Evolutionary conservation across 2,888 invertebrate genomes (phyloP), one percentile per base, ranked within the genome.

Genomic region (Mythimna vitellina): DNA sequence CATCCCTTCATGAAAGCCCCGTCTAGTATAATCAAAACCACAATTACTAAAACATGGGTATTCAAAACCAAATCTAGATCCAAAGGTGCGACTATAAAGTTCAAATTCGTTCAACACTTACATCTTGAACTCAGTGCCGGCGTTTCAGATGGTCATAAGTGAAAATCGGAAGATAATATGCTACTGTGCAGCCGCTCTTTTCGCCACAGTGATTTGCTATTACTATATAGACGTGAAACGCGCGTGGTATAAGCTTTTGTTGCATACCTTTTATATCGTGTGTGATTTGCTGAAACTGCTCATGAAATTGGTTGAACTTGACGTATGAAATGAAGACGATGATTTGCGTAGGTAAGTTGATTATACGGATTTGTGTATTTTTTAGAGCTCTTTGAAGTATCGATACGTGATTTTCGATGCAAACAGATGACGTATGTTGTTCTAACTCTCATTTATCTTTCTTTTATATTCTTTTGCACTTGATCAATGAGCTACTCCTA

Each of bases 81-180:
- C 32, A 70, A 66, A 80, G 57, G 38, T 62, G n/a, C 51, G 3
- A 25, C 25, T 8, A 67, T 51, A 71, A 85, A 72, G 65, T 81
- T 25, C 49, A 72, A 82, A 84, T 72, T 83, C 65, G 71, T 56
- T 25, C 57, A 66, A 38, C 69, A 70, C n/a, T 75, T 38, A 66
- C 65, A 56, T 62, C 71, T 70, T 73, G 70, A 78, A 68, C 71
- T 71, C 65, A 57, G 66, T 76, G 77, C 67, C 70, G 82, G 80
- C 80, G 65, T 92, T 93, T 89, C 95, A 93, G 95, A 96, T 96
- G 96, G 91, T 95, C 91, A 91, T 91, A 90, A 91, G 89, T 91
- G 92, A 90, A 83, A 91, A 91, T 86, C 89, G 90, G 73, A 93
- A 89, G 87, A 82, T 90, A 89, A 65, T 92, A 92, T 94, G 94